Conservation (phyloP, 2,797 vertebrate species). For the Pseudochromis fuscus region DNA sequence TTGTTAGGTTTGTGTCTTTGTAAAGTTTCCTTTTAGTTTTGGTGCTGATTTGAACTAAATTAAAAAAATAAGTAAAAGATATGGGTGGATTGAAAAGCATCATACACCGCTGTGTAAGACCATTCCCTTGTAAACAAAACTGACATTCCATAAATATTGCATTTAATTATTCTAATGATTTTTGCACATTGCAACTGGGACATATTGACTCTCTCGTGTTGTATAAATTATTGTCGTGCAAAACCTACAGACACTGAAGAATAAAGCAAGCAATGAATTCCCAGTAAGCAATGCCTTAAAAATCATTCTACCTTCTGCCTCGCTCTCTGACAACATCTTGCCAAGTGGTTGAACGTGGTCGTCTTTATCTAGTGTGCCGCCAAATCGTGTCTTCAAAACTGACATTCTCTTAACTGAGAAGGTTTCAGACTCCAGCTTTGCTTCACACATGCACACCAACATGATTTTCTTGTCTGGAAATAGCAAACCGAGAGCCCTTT, state of each 20-base stretch:
- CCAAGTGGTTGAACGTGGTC: constrained; percentile 30
- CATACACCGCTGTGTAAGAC: too few relatives aligned
- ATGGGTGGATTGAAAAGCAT: too few relatives aligned
- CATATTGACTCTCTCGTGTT: too few relatives aligned
- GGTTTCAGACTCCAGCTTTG: constrained; percentile 29
- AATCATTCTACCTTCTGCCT: constrained; percentile 28
- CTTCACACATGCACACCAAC: constrained; percentile 43
- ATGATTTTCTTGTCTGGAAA: constrained; percentile 54
- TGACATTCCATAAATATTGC: too few relatives aligned
- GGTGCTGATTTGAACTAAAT: too few relatives aligned
- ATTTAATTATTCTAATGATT: too few relatives aligned
- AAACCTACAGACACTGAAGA: background rate
- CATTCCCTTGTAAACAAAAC: too few relatives aligned
- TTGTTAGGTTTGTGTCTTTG: too few relatives aligned
- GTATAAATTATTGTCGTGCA: background rate
- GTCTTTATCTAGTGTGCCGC: constrained; percentile 48
- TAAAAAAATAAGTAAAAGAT: too few relatives aligned
- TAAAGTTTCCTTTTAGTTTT: too few relatives aligned
- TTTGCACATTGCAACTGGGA: too few relatives aligned
- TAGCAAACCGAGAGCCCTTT: constrained; percentile 56
- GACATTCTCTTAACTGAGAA: constrained; percentile 30
- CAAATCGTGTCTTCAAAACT: constrained; percentile 42
- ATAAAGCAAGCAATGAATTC: background rate
- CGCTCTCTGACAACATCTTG: constrained; percentile 24
- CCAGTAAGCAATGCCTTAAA: background rate